Conservation (phyloP, 2,888 invertebrate species). For the Agrotis exclamationis region DNA sequence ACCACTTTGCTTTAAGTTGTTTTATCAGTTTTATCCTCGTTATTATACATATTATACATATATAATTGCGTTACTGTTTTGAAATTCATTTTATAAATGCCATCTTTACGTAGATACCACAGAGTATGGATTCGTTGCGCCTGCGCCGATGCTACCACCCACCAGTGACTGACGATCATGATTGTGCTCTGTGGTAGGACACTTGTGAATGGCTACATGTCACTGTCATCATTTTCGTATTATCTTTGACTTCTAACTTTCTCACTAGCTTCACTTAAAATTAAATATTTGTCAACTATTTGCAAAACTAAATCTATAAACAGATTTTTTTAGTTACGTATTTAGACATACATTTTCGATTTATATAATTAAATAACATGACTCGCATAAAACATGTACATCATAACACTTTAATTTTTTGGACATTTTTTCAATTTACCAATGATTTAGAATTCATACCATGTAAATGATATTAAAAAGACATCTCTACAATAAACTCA, state of each 20-base stretch:
- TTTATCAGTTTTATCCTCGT: slow-evolving; percentile 22
- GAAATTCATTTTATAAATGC: neutral
- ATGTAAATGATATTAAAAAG: neutral
- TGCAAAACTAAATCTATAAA: too few species aligned
- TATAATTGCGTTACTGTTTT: neutral
- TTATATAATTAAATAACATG: slow-evolving; percentile 17
- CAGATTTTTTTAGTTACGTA: too few species aligned
- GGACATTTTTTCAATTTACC: neutral
- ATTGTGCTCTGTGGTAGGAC: neutral
- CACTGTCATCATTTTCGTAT: neutral
- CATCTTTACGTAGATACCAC: neutral
- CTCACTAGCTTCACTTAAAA: too few species aligned
- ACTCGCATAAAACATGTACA: neutral
- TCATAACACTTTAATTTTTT: neutral
- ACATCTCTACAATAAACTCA: slow-evolving; percentile 33
- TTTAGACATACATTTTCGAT: neutral
- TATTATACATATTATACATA: neutral
- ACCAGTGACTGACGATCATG: neutral
- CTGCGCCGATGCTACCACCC: neutral
- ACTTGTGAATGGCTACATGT: neutral
- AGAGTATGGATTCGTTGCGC: neutral
- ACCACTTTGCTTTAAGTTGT: too few species aligned
- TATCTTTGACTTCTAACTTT: too few species aligned
- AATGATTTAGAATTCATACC: slow-evolving; percentile 10
- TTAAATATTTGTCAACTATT: too few species aligned